Evolutionary conservation across 2,113 vertebrate species (phyloP), one percentile per base, ranked within the genome.

Genomic region (Urocitellus parryii): DNA sequence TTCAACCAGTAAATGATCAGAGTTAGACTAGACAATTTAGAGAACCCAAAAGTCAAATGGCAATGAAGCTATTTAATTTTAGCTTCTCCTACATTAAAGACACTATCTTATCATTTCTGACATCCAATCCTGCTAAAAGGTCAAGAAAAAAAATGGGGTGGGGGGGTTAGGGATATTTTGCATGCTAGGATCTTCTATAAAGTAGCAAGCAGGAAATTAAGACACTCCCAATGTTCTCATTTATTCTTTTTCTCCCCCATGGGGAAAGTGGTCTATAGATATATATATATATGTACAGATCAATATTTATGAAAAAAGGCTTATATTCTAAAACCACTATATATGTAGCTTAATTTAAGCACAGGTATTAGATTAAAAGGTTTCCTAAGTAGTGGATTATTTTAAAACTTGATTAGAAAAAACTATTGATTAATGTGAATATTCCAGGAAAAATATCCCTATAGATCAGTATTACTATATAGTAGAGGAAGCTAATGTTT

Each of bases 401-500:
- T 85, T 94, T 91, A 94, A 92, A 95, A 86, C 10, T 51, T 86
- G 42, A 82, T 83, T 70, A 37, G 16, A 90, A 81, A 88, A 95
- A 94, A 81, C 18, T 88, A 29, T 42, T 78, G 16, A 86, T 88
- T 94, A 92, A 95, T 39, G 87, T 72, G 13, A 84, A 90, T 20
- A 90, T 79, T 77, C 77, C 34, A 84, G 37, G 70, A 61, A 90
- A 88, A 90, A 63, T 9, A 56, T 84, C 20, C 34, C 58, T 65
- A 96, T 65, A 88, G 22, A 77, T 58, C 7, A 94, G 3, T 45
- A 73, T 83, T 16, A 0, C 7, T 29, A 2, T 32, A 77, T 42
- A 87, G 56, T 91, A 39, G 80, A 92, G 73, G 2, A 87, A 63
- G 42, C 0, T 65, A 89, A 63, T 29, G 5, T 88, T 95, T 93